Conservation (phyloP, 2,113 vertebrate species). For the Chinchilla lanigera region DNA sequence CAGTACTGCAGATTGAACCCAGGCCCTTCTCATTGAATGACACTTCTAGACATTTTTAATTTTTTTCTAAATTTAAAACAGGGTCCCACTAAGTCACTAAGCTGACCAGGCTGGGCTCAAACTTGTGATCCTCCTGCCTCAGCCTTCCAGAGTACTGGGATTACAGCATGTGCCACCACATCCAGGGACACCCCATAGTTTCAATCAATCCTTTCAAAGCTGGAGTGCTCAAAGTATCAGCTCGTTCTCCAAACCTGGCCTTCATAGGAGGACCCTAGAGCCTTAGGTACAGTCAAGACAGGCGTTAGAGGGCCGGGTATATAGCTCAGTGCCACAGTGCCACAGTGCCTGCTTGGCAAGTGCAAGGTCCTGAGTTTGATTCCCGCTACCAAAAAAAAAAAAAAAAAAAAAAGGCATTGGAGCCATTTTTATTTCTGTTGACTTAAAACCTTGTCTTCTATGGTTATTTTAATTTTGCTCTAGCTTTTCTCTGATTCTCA, state of each 20-base stretch:
- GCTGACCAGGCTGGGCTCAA: not conserved
- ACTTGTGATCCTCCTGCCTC: not conserved
- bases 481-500: not conserved
- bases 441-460: not conserved
- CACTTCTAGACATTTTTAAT: not conserved
- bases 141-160: not conserved
- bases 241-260: not conserved
- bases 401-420: too few relatives aligned
- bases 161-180: not conserved
- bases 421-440: not conserved
- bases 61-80: not conserved
- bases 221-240: not conserved
- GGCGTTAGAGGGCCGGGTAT: not conserved
- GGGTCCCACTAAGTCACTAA: not conserved
- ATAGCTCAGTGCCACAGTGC: too few relatives aligned
- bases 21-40: not conserved
- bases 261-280: not conserved
- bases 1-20: not conserved
- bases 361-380: too few relatives aligned
- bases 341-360: too few relatives aligned
- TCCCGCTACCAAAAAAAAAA: too few relatives aligned
- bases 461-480: not conserved
- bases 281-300: not conserved
- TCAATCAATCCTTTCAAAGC: not conserved
- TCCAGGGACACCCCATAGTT: not conserved